These are phyloP conservation scores for Metaphire vulgaris DNA, from an alignment of 1,140 invertebrate species.

Conservation along the genomic window DNA sequence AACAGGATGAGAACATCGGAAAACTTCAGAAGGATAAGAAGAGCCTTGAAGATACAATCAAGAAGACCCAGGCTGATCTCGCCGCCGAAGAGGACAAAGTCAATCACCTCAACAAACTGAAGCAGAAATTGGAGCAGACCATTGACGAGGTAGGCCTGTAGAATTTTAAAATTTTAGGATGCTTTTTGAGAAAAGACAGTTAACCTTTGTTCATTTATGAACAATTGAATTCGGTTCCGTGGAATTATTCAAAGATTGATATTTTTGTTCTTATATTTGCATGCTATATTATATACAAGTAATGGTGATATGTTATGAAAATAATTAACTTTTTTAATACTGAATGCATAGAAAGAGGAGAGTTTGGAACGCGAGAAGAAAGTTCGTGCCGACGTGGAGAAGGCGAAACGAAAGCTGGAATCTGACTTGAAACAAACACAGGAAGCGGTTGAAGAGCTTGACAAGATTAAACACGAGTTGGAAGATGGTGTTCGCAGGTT, in stretches of 20 bases:
- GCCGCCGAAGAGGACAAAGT: conserved; percentile 97
- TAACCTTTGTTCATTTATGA: background rate
- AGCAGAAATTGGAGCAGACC: conserved; percentile 94
- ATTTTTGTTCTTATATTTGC: background rate
- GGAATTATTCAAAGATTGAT: background rate
- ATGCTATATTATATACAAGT: background rate
- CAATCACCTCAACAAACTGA: conserved; percentile 98
- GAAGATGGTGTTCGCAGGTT: conserved; percentile 66
- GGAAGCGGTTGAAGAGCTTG: conserved; percentile 88
- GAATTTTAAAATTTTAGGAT: background rate
- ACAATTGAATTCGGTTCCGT: background rate
- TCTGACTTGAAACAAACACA: conserved; percentile 96
- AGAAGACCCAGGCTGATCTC: conserved; percentile 92
- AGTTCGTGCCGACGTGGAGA: no score
- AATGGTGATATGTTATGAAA: background rate
- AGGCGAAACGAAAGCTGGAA: conserved; percentile 82
- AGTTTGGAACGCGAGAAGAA: conserved; percentile 97
- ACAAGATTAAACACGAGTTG: conserved; percentile 93
- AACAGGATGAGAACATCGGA: conserved; percentile 98
- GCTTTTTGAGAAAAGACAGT: background rate
- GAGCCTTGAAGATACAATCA: conserved; percentile 83
- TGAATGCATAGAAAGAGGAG: conserved; percentile 68
- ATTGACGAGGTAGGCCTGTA: conserved; percentile 67
- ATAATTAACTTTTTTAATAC: background rate
- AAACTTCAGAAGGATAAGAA: conserved; percentile 99